Conservation (phyloP, 2,113 vertebrate genomes). For the Chitala chitala region DNA sequence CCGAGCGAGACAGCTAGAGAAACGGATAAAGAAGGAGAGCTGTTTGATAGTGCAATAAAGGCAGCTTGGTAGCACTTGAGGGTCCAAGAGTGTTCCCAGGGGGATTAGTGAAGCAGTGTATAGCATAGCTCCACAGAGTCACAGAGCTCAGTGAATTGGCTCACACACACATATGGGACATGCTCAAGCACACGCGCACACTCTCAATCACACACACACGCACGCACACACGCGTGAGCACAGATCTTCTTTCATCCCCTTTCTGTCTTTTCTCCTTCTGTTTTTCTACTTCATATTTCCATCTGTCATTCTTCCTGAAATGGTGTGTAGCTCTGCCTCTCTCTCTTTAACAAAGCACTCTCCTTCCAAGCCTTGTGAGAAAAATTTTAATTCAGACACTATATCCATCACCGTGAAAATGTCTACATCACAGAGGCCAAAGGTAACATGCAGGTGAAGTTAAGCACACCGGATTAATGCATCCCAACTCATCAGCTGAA, state of each 20-base stretch:
- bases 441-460: too few species aligned
- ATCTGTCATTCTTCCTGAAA: background rate
- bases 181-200: background rate
- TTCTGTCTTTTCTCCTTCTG: background rate
- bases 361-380: background rate
- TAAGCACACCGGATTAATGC: too few species aligned
- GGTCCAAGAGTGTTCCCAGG: slow-evolving; percentile 15
- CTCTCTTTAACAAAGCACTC: too few species aligned
- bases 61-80: background rate
- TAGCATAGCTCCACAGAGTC: background rate
- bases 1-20: background rate
- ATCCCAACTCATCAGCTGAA: too few species aligned
- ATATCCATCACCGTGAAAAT: background rate
- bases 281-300: background rate
- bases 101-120: background rate
- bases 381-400: background rate
- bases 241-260: background rate
- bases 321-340: background rate
- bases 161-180: background rate
- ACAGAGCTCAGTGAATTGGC: background rate
- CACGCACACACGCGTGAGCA: too few species aligned
- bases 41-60: background rate
- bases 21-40: background rate
- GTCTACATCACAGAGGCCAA: background rate
- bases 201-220: too few species aligned